phyloP scores from a whole-genome alignment of 1,140 invertebrate species.

The Sesamia nonagrioides region DNA sequence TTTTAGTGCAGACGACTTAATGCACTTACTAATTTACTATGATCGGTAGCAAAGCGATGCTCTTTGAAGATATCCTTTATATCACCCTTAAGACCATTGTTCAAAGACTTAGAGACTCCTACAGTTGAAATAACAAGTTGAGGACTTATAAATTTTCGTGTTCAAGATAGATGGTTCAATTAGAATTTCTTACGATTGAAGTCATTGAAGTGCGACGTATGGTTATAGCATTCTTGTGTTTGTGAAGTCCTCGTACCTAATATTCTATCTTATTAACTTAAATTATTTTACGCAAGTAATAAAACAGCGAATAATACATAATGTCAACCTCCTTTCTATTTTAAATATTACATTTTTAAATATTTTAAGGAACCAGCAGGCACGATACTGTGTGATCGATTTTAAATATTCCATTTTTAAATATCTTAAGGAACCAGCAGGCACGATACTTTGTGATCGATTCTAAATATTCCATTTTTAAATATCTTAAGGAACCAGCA shows the following conservation, averaged over 20 bases:
- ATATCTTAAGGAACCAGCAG: no score
- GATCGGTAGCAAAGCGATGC: conserved; percentile 51
- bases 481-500: no score
- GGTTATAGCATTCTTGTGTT: conserved; percentile 2
- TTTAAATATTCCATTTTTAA: no score
- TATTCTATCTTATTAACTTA: background rate
- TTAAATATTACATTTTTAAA: no score
- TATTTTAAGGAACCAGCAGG: no score
- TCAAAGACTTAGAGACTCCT: conserved; percentile 47
- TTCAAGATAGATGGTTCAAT: conserved; percentile 18
- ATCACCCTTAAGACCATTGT: conserved; percentile 50
- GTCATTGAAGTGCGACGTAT: conserved; percentile 15
- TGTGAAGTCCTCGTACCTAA: conserved; percentile 4
- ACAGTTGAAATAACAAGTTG: conserved; percentile 50
- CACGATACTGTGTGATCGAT: no score
- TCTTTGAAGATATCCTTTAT: conserved; percentile 61
- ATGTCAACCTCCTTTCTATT: no score
- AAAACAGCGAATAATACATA: no score
- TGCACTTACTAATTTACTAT: conserved; percentile 67
- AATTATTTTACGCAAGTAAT: background rate
- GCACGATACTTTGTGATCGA: no score
- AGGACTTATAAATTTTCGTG: conserved; percentile 18
- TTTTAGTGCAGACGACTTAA: conserved; percentile 59
- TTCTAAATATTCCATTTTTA: no score
- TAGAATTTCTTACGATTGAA: conserved; percentile 16